These are phyloP conservation scores for Helicolenus hilgendorfi DNA, from an alignment of 2,797 vertebrate genomes.

Conservation along the genomic window DNA sequence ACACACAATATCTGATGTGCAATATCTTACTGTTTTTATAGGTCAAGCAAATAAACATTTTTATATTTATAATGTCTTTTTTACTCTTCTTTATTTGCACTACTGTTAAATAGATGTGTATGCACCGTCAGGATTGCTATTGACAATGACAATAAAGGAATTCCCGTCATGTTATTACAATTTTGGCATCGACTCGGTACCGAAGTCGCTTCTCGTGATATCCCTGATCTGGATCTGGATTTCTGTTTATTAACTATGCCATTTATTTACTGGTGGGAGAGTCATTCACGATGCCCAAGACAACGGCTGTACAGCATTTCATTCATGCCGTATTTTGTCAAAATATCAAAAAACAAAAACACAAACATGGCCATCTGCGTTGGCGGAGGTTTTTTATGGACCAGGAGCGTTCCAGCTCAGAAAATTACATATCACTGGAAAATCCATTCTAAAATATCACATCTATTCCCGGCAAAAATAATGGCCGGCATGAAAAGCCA, in stretches of 20 bases:
- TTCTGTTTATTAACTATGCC: not conserved
- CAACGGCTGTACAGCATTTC: constrained; percentile 20
- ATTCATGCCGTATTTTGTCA: constrained; percentile 30
- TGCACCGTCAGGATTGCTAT: too few species aligned
- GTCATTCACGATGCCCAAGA: not conserved
- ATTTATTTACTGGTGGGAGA: not conserved
- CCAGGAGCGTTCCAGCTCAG: constrained; percentile 13
- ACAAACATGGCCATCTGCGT: constrained; percentile 43
- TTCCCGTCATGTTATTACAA: too few species aligned
- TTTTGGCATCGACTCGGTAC: too few species aligned
- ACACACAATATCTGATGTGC: too few species aligned
- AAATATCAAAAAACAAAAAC: constrained; percentile 31
- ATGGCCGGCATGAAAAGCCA: constrained; percentile 2
- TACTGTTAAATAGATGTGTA: too few species aligned
- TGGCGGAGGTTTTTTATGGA: constrained; percentile 27
- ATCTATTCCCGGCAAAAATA: constrained; percentile 27
- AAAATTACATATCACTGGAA: constrained; percentile 20
- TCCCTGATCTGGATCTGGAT: not conserved
- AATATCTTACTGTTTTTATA: too few species aligned
- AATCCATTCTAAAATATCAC: constrained; percentile 28
- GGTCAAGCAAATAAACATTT: too few species aligned
- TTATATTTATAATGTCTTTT: too few species aligned
- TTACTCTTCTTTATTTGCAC: too few species aligned
- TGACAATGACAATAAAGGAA: too few species aligned
- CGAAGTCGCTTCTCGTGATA: too few species aligned